Percentiles rank a stretch among this genome's conserved stretches.
These are phyloP conservation scores for Gerris buenoi DNA, from an alignment of 1,140 invertebrate species.

Conservation along the genomic window DNA sequence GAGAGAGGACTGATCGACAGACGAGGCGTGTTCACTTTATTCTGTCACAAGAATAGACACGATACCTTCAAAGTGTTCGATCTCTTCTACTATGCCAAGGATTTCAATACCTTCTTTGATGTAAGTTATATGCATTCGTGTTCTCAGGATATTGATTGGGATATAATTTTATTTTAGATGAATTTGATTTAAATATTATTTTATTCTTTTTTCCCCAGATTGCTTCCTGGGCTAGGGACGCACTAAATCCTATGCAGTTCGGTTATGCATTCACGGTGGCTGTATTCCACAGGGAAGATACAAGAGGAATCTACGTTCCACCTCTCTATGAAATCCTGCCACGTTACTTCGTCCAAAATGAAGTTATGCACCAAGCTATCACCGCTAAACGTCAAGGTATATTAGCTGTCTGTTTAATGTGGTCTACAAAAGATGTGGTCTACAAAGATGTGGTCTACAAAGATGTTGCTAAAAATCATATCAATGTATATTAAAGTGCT, in stretches of 20 bases:
- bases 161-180: too few relatives aligned
- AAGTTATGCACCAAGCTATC: conserved; percentile 42
- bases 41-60: conserved; percentile 40
- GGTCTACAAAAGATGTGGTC: too few relatives aligned
- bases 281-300: conserved; percentile 42
- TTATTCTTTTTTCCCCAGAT: conserved; percentile 31
- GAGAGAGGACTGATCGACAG: conserved; percentile 39
- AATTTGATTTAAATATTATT: neutral
- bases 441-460: too few relatives aligned
- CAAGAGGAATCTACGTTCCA: conserved; percentile 40
- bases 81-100: conserved; percentile 47
- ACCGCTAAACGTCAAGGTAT: conserved; percentile 22
- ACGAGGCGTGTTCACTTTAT: conserved; percentile 43
- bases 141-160: neutral
- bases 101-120: conserved; percentile 26
- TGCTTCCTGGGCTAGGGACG: conserved; percentile 42
- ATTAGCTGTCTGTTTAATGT: too few relatives aligned
- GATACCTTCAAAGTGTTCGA: conserved; percentile 48
- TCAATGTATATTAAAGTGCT: too few relatives aligned
- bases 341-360: conserved; percentile 40
- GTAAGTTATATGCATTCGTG: conserved; percentile 2
- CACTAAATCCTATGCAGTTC: conserved; percentile 46
- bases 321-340: conserved; percentile 50
- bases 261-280: conserved; percentile 43
- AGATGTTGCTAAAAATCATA: conserved; percentile 19